phyloP scores from a whole-genome alignment of 2,888 invertebrate genomes.

The Brenthis hecate region DNA sequence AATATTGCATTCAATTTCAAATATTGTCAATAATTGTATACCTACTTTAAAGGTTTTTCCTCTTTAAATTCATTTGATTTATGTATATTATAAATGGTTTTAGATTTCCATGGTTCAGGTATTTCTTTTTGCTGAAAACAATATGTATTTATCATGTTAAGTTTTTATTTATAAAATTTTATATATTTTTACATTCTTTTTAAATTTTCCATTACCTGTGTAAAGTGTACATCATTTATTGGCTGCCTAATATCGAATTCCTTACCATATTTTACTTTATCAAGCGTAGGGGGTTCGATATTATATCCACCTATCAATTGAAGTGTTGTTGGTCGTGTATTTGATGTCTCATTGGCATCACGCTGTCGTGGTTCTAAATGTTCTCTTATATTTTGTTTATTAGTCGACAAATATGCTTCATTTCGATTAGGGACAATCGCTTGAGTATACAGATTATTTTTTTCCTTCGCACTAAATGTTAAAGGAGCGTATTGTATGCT shows the following conservation, averaged over 20 bases:
- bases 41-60: constrained; percentile 8
- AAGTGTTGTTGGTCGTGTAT: background rate
- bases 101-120: background rate
- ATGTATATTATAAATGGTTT: background rate
- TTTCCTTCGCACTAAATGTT: constrained; percentile 13
- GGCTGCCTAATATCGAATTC: background rate
- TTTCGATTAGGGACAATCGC: constrained; percentile 1
- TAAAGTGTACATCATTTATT: background rate
- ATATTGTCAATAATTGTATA: background rate
- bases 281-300: constrained; percentile 7
- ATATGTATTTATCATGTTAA: background rate
- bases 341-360: background rate
- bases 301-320: constrained; percentile 21
- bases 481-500: constrained; percentile 38
- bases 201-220: background rate
- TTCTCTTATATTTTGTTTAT: constrained; percentile 1
- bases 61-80: background rate
- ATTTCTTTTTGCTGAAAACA: constrained; percentile 1
- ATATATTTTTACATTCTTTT: too few relatives aligned
- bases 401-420: constrained; percentile 1
- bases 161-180: too few relatives aligned
- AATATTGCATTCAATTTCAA: background rate
- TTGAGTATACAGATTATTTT: constrained; percentile 3
- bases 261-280: background rate
- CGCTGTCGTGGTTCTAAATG: constrained; percentile 23